Evolutionary conservation across 1,140 invertebrate species (phyloP).

Genomic region (Copidosoma floridanum): DNA sequence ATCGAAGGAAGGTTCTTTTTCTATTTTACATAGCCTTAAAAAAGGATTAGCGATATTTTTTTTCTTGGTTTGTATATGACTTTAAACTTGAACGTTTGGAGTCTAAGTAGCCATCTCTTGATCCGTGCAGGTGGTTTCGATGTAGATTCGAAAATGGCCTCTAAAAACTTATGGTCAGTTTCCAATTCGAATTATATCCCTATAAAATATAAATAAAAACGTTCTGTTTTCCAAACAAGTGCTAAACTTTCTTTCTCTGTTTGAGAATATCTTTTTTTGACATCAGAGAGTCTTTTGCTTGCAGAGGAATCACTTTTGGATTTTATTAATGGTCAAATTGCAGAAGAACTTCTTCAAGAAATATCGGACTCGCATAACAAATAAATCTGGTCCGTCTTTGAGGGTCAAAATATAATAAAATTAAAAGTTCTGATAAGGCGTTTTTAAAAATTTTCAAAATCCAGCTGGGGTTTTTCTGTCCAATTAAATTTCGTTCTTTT

Average conservation of each 20-base stretch:
- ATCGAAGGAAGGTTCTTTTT: not conserved
- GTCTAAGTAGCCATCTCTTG: constrained; percentile 42
- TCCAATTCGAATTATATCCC: constrained; percentile 44
- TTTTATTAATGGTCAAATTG: constrained; percentile 30
- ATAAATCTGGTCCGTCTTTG: constrained; percentile 43
- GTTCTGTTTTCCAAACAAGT: constrained; percentile 37
- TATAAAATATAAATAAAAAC: constrained; percentile 40
- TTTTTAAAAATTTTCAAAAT: constrained; percentile 40
- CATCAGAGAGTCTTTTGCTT: constrained; percentile 43
- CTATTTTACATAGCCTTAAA: constrained; percentile 32
- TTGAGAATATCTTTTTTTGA: constrained; percentile 48
- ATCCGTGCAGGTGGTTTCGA: constrained; percentile 41
- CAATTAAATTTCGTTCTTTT: constrained; percentile 31
- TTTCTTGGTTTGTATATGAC: constrained; percentile 42
- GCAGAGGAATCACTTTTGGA: constrained; percentile 42
- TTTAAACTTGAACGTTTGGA: constrained; percentile 41
- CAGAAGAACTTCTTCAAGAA: constrained; percentile 44
- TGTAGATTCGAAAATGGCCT: constrained; percentile 30
- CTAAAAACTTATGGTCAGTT: constrained; percentile 46
- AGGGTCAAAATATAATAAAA: constrained; percentile 47
- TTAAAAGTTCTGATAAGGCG: constrained; percentile 32
- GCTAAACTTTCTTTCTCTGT: constrained; percentile 45
- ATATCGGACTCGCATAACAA: constrained; percentile 53
- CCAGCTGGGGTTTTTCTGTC: constrained; percentile 27
- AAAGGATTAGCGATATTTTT: constrained; percentile 44